These are phyloP conservation scores for Chrysolina haemoptera DNA, from an alignment of 2,888 invertebrate species.

Conservation along the genomic window DNA sequence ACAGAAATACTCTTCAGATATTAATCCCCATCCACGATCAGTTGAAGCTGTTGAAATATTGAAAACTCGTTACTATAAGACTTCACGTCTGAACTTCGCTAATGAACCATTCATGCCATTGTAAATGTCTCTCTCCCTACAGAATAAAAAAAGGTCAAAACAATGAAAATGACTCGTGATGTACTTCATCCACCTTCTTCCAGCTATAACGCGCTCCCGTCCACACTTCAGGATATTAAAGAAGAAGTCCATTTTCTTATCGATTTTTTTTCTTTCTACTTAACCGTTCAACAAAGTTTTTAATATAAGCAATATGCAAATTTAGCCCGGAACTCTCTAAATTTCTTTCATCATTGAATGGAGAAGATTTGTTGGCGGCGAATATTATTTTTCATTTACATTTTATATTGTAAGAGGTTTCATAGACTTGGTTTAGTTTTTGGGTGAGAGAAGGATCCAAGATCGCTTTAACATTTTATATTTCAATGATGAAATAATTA, in stretches of 20 bases:
- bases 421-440: neutral
- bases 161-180: neutral
- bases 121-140: neutral
- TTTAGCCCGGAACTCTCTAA: conserved; percentile 30
- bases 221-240: conserved; percentile 28
- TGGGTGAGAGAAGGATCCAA: neutral
- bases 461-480: neutral
- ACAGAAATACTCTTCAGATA: no score
- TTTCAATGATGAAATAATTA: neutral
- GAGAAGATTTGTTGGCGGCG: conserved; percentile 22
- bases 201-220: conserved; percentile 15
- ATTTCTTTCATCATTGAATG: conserved; percentile 39
- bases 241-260: conserved; percentile 15
- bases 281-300: conserved; percentile 40
- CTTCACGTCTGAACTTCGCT: neutral
- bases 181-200: neutral
- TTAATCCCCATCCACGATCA: no score
- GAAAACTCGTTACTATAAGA: neutral
- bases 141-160: neutral
- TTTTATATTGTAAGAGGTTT: conserved; percentile 14
- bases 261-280: conserved; percentile 39
- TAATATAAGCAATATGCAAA: conserved; percentile 47
- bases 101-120: conserved; percentile 1
- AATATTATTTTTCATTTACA: conserved; percentile 15
- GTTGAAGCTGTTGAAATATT: no score